phyloP scores from a whole-genome alignment of 2,888 invertebrate species.

The Ctena decussata region DNA sequence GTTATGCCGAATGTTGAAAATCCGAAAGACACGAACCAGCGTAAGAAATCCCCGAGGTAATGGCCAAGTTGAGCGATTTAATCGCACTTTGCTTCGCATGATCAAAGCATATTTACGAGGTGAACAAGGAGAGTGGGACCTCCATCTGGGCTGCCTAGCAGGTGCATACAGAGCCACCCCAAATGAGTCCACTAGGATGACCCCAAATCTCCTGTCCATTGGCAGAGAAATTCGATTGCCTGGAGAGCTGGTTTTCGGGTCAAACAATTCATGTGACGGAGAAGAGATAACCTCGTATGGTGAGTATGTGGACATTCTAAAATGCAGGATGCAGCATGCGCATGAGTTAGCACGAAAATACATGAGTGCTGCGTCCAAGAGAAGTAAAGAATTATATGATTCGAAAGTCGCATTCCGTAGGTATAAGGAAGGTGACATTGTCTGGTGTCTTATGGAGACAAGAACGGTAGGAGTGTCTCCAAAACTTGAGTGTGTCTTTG shows the following conservation, averaged over 20 bases:
- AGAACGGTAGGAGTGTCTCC: background rate
- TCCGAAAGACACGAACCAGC: constrained; percentile 48
- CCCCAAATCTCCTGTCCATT: constrained; percentile 36
- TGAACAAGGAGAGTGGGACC: constrained; percentile 50
- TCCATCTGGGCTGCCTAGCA: constrained; percentile 33
- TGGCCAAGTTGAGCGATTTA: constrained; percentile 24
- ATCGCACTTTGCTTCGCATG: constrained; percentile 38
- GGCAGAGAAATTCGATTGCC: constrained; percentile 33
- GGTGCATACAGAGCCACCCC: constrained; percentile 41
- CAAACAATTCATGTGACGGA: background rate
- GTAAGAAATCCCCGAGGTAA: constrained; percentile 39
- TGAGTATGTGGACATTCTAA: background rate
- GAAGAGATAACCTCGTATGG: background rate
- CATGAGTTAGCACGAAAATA: background rate
- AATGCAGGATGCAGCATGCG: background rate
- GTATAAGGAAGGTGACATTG: too few relatives aligned
- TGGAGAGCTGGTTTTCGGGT: constrained; percentile 23
- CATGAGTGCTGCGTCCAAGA: background rate
- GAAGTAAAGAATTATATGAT: background rate
- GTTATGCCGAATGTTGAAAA: too few relatives aligned
- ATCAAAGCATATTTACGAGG: constrained; percentile 39
- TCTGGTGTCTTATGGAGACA: background rate
- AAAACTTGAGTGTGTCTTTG: background rate
- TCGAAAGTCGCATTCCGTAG: background rate
- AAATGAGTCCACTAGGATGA: constrained; percentile 31